Evolutionary conservation across 2,797 vertebrate genomes (phyloP), one percentile per base, ranked within the genome.

Genomic region (Galagoides demidoff): DNA sequence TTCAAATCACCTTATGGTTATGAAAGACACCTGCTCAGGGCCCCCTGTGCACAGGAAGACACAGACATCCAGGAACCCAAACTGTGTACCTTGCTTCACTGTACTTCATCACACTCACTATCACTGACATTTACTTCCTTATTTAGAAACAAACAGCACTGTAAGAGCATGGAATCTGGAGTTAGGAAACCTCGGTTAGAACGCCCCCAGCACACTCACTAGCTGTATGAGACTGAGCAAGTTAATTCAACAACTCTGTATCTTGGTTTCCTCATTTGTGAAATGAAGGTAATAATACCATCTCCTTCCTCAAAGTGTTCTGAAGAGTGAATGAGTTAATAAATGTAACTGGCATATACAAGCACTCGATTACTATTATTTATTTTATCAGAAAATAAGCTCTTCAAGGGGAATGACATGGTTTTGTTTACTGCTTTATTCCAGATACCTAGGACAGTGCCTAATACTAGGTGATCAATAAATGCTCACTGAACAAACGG

Each of bases 11-110:
- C 43, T 3, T 1, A 31, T 5, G 14, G 29, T 2, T 1, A 31
- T 4, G 14, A 29, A 77, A 70, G 57, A 37, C 31, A 55, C 29
- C 23, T 8, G 71, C 7, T 59, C 61, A 27, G 17, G 31, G n/a
- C 81, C 27, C 2, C 0, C 68, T 5, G 12, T 1, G 2, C 19
- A 23, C 39, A 9, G 9, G 17, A 9, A 25, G 31, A 25, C 13
- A 14, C 34, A 13, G 22, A 39, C 31, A 49, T 17, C n/a, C 13
- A 22, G 34, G 25, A 8, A 1, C 76, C 23, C 57, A 14, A 5
- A 13, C 0, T 3, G 61, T 3, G 19, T 1, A 3, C 39, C 64
- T n/a, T 12, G 45, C 25, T 23, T 63, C 70, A 23, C 0, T 14
- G 27, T 57, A 70, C 87, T 25, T 68, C 17, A 23, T 27, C 70